Base-by-base conservation (phyloP, 2,113 vertebrate species). In the Megatriorchis doriae region DNA sequence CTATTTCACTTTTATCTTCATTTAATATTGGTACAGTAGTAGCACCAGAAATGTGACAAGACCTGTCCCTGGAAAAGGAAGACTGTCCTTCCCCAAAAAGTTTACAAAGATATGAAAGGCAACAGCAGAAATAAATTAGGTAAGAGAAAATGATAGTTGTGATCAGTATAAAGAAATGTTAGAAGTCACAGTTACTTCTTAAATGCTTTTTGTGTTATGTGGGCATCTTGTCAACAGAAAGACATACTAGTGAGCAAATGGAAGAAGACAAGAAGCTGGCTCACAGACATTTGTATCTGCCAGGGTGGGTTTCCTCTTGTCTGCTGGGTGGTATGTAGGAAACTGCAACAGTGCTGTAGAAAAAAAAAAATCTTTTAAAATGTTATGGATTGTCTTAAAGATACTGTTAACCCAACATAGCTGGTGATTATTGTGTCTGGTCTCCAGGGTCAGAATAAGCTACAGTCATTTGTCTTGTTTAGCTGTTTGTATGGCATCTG, bases 331-430 rank as follows among this genome's bases (percentile, higher is more conserved):
- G 6, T 55, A 43, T 13, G 8, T 16, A 67, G 26, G 9, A 47
- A 81, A 55, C 8, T 36, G 16, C 4, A 71, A 36, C 0, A 2
- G 13, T 53, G 21, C 1, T n/a, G 10, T 22, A 75, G 22, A n/a
- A 59, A 82, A 56, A 47, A 47, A 21, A 18, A 52, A 34, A 25
- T 5, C 18, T 31, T 59, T 16, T 18, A 61, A 70, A 63, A 26
- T 32, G 1, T 13, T 22, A 79, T 21, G 3, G 15, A 48, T 62
- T 74, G 7, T 66, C 40, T 74, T 27, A 62, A 56, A 58, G 26
- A 59, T 27, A 14, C 6, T 47, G 40, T 55, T 65, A 78, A 71
- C 11, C 20, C 14, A 32, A 14, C 0, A 0, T 4, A 58, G 17
- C 4, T 73, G 16, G 32, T 63, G 21, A 55, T 55, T 81, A 50